Evolutionary conservation across 2,113 vertebrate genomes (phyloP).

Genomic region (Bufo bufo): DNA sequence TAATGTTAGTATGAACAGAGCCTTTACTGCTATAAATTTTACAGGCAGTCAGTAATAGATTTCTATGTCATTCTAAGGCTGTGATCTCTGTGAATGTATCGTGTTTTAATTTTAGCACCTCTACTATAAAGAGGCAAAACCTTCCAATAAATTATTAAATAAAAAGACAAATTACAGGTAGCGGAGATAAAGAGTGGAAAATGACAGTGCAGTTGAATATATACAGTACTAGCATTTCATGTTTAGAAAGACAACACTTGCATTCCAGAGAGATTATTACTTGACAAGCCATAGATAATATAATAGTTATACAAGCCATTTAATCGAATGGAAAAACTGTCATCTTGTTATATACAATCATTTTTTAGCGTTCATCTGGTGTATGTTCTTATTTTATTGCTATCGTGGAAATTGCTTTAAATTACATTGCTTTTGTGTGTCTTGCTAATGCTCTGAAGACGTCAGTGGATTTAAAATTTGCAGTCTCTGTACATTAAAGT

Average conservation of each 20-base stretch:
- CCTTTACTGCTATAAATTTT: neutral
- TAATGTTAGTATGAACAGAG: neutral
- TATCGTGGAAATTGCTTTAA: conserved; percentile 39
- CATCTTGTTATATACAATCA: conserved; percentile 37
- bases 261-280: conserved; percentile 40
- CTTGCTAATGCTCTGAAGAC: conserved; percentile 39
- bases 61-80: neutral
- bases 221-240: conserved; percentile 36
- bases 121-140: neutral
- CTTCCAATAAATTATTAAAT: neutral
- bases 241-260: conserved; percentile 37
- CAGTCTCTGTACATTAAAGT: neutral
- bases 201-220: conserved; percentile 28
- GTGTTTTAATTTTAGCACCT: neutral
- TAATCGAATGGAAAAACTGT: conserved; percentile 51
- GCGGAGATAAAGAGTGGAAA: neutral
- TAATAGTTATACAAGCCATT: conserved; percentile 41
- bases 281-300: conserved; percentile 50
- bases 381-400: conserved; percentile 35
- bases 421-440: conserved; percentile 36
- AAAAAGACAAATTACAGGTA: conserved; percentile 19
- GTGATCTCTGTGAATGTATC: neutral
- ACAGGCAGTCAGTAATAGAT: neutral
- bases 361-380: conserved; percentile 31
- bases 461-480: conserved; percentile 10